phyloP scores from a whole-genome alignment of 2,113 vertebrate genomes.

The Rutilus rutilus region DNA sequence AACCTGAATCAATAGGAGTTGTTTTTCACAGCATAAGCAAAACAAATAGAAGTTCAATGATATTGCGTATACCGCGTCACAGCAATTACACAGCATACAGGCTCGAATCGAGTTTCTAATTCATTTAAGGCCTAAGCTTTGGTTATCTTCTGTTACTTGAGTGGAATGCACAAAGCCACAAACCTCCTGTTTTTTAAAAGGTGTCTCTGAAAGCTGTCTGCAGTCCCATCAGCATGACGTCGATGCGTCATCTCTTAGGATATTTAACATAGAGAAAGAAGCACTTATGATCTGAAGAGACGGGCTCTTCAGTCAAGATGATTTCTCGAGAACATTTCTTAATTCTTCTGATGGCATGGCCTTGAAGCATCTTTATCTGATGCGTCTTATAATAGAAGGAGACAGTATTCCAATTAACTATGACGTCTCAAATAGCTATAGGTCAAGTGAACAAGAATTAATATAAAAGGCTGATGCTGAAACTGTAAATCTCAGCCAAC shows the following conservation, averaged over 20 bases:
- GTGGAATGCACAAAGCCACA: conserved; percentile 44
- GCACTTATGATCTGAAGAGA: conserved; percentile 66
- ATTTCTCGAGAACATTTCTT: conserved; percentile 39
- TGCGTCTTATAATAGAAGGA: conserved; percentile 33
- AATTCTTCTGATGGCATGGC: conserved; percentile 39
- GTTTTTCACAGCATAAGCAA: conserved; percentile 83
- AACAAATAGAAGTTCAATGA: conserved; percentile 62
- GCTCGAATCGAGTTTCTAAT: conserved; percentile 64
- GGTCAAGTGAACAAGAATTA: not conserved
- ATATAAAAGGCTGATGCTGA: not conserved
- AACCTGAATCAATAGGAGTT: conserved; percentile 75
- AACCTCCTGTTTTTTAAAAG: conserved; percentile 26
- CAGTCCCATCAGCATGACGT: conserved; percentile 40
- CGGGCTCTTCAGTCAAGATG: conserved; percentile 56
- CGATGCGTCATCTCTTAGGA: conserved; percentile 66
- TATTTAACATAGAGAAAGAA: conserved; percentile 63
- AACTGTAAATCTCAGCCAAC: not conserved
- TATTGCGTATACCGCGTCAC: conserved; percentile 40
- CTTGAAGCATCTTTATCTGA: conserved; percentile 42
- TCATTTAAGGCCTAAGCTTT: conserved; percentile 39
- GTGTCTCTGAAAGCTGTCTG: conserved; percentile 41
- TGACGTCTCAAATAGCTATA: not conserved
- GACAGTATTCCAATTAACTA: conserved; percentile 27
- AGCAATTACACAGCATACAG: conserved; percentile 66
- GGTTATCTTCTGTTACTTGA: conserved; percentile 65